Base-by-base conservation (phyloP, 2,113 vertebrate species). In the Bagarius yarrelli region DNA sequence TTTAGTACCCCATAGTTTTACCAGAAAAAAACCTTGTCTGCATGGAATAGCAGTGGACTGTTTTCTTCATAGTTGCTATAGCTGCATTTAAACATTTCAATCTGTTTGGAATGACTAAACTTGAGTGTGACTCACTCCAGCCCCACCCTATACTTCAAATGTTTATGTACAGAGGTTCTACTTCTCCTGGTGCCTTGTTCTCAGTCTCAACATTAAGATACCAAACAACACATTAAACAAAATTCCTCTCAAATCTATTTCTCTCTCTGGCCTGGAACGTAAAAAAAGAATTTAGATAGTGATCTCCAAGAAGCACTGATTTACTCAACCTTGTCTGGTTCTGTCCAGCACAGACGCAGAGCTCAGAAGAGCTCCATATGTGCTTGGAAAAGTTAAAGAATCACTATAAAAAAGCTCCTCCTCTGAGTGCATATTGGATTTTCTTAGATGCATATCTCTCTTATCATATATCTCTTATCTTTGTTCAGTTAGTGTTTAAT, bases 41-140 rank as follows among this genome's bases (percentile, higher is more conserved):
- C 63, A 82, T 76, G 52, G 66, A 75, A 80, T 32, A 77, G 55
- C 83, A 79, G 80, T 85, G 82, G 69, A 74, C 84, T 91, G 90
- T 92, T 91, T 91, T 92, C 83, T 79, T 44, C 81, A 74, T 74
- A 21, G 81, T 91, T 74, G 47, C 86, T 90, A 90, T 90, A 87
- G 91, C 81, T 91, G 89, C 87, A 34, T 78, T 91, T 87, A 92
- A 93, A 89, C 91, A 92, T 87, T 90, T 91, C 87, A 91, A 82
- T 89, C 76, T 93, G 89, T 91, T 88, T 66, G 32, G 86, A 87
- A 80, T 84, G 86, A 92, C 88, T 83, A 83, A 89, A 86, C 88
- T 81, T 86, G 87, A 84, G 81, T 75, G 85, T 92, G 91, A 92
- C 79, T 92, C 91, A 92, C 85, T 85, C 79, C 66, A 83, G 82